A percentile compares a stretch with the other conserved stretches of the same genome.
Evolutionary conservation across 2,888 invertebrate genomes (phyloP).

Genomic region (Dolichopus griseipennis): DNA sequence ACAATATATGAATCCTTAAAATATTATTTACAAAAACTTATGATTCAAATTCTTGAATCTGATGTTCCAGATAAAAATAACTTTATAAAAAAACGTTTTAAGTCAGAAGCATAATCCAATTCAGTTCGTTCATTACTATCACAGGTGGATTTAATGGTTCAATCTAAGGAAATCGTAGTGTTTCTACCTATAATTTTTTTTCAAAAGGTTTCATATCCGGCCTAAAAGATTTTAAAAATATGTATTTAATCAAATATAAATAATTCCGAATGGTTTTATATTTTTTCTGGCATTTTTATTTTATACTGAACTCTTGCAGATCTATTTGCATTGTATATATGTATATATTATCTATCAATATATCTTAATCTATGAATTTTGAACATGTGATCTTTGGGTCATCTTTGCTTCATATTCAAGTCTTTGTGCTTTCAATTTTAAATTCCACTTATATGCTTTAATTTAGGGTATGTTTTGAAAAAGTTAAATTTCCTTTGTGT

Average conservation of each 20-base stretch:
- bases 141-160: constrained; percentile 90
- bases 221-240: constrained; percentile 44
- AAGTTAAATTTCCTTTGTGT: too few species aligned
- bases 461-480: too few species aligned
- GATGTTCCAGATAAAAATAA: constrained; percentile 87
- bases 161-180: constrained; percentile 85
- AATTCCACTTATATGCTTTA: too few species aligned
- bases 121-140: constrained; percentile 84
- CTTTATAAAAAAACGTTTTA: constrained; percentile 71
- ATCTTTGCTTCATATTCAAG: constrained; percentile 96
- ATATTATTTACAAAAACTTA: constrained; percentile 46
- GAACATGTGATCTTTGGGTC: constrained; percentile 89
- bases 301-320: constrained; percentile 97
- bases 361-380: constrained; percentile 99
- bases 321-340: constrained; percentile 96
- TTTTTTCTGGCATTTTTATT: constrained; percentile 94
- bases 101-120: constrained; percentile 64
- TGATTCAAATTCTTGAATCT: constrained; percentile 95
- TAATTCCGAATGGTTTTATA: constrained; percentile 52
- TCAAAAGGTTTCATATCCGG: constrained; percentile 90
- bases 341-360: too few species aligned
- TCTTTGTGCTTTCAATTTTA: constrained; percentile 86
- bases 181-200: constrained; percentile 85
- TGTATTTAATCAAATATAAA: too few species aligned
- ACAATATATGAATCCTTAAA: neutral